Base-by-base conservation (phyloP, 2,888 invertebrate species). In the Eurytoma californica region DNA sequence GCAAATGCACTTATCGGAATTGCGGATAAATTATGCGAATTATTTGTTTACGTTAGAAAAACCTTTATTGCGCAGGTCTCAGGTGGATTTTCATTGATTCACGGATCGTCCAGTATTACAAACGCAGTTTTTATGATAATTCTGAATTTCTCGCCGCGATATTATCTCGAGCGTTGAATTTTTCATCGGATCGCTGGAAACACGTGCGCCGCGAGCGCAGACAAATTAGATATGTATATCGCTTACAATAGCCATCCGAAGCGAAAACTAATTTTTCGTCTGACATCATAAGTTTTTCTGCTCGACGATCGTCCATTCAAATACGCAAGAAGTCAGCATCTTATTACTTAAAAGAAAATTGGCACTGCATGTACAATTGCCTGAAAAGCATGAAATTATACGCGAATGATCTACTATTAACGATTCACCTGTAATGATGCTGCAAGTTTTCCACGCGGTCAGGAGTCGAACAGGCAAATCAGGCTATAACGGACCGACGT, bases 41-140 rank as follows among this genome's bases (percentile, higher is more conserved):
- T 69, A 79, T 74, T 79, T 79, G 74, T 74, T 79, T 74, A 74
- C 65, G 61, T 68, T 68, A 30, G 55, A 18, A 61, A 78, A 69
- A 68, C 24, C 20, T 20, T 57, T 61, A 67, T 78, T 78, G 61
- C 78, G 72, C 28, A 73, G 39, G 55, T 60, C 28, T 47, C 28
- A 12, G 30, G 47, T 60, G 53, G 24, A 67, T 72, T 72, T 55
- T 61, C 53, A 67, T 67, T 67, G 61, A 68, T 51, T 68, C 66
- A 18, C 20, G 51, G 47, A 69, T 58, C 24, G 47, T 49, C 69
- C 69, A 16, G 16, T 49, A 67, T 28, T 61, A 16, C 14, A 67
- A 53, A 58, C 30, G 12, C 24, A 72, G 66, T 60, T 72, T 67
- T 72, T 77, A 39, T 55, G 53, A 72, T 72, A 61, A 61, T 67